A percentile compares a stretch with the other conserved stretches of the same genome.
phyloP scores from a whole-genome alignment of 2,113 vertebrate species.

The Silurus asotus region DNA sequence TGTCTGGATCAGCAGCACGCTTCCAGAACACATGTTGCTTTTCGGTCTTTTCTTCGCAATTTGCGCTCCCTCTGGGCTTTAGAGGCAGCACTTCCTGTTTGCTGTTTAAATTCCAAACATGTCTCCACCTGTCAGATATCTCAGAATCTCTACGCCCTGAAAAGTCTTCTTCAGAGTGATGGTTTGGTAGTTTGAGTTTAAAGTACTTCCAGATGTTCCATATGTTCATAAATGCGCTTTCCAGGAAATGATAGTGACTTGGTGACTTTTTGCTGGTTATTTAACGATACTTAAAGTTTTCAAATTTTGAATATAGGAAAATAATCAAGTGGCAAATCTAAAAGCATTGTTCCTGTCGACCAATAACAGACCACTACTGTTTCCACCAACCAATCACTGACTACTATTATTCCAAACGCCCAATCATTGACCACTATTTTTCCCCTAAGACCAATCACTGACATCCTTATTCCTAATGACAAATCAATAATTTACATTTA shows the following conservation, averaged over 20 bases:
- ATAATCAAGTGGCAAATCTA: not conserved
- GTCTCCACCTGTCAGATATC: not conserved
- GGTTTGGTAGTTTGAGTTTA: not conserved
- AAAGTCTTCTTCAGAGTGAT: not conserved
- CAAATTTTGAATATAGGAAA: not conserved
- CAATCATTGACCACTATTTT: not conserved
- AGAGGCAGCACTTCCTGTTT: not conserved
- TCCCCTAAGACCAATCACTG: not conserved
- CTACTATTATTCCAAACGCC: not conserved
- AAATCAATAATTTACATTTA: not conserved
- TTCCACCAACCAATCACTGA: not conserved
- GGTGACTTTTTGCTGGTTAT: not conserved
- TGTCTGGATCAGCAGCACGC: not conserved
- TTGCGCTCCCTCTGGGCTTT: not conserved
- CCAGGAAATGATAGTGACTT: not conserved
- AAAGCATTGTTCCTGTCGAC: not conserved
- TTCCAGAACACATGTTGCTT: no score
- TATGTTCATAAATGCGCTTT: not conserved
- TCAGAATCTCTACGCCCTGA: no score
- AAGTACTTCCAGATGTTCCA: not conserved
- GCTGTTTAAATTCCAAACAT: conserved; percentile 1
- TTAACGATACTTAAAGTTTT: no score
- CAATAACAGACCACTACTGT: not conserved
- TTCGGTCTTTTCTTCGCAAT: not conserved
- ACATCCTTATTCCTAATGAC: not conserved